phyloP scores from a whole-genome alignment of 2,888 invertebrate species.

The Cancer borealis region DNA sequence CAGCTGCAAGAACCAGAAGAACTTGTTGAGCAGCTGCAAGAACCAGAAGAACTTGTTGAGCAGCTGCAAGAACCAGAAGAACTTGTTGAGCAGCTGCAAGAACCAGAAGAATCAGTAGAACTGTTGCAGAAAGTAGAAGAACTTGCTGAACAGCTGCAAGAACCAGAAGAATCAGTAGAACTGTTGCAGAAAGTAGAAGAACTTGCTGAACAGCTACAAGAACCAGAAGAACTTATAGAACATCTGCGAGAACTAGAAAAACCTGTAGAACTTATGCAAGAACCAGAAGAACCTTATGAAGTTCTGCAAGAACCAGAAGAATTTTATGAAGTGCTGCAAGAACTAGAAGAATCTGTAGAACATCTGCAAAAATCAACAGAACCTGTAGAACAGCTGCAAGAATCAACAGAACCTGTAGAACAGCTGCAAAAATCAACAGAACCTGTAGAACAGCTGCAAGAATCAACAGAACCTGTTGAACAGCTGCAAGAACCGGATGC shows the following conservation, averaged over 20 bases:
- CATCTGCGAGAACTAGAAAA: neutral
- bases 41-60: neutral
- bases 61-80: neutral
- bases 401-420: neutral
- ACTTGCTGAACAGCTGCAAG: neutral
- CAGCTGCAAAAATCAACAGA: neutral
- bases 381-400: neutral
- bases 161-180: neutral
- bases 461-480: neutral
- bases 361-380: neutral
- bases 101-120: neutral
- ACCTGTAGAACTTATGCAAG: neutral
- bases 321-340: neutral
- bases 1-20: neutral
- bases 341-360: neutral
- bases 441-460: neutral
- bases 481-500: slow-evolving; percentile 6
- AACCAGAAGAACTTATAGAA: neutral
- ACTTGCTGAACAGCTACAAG: neutral
- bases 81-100: neutral
- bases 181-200: neutral
- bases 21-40: neutral
- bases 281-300: neutral
- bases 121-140: neutral
- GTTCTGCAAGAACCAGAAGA: neutral